Evolutionary conservation across 2,888 invertebrate species (phyloP).

Genomic region (Chalcosyrphus nemorum): DNA sequence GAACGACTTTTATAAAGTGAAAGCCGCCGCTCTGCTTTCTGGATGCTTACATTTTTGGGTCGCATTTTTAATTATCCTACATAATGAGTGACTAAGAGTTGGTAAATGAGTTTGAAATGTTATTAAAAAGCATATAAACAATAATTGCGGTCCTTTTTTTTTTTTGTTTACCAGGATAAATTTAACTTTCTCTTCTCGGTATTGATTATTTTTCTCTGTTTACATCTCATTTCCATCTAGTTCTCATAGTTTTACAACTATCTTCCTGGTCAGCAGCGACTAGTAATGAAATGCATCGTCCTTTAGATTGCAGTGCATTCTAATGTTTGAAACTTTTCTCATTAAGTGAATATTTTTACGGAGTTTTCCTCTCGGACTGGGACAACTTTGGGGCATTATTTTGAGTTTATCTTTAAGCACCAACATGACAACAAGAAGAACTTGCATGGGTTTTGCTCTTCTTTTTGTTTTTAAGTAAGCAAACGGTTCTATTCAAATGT

Average conservation of each 20-base stretch:
- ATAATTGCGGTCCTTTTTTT: constrained; percentile 19
- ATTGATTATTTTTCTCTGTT: constrained; percentile 4
- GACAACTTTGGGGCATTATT: neutral
- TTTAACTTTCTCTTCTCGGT: constrained; percentile 5
- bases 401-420: constrained; percentile 7
- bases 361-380: neutral
- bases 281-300: neutral
- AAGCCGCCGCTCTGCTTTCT: constrained; percentile 2
- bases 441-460: too few species aligned
- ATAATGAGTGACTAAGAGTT: constrained; percentile 47
- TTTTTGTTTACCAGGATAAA: neutral
- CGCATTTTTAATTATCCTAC: constrained; percentile 63
- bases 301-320: neutral
- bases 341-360: constrained; percentile 40
- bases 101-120: constrained; percentile 53
- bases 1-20: constrained; percentile 20
- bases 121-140: constrained; percentile 56
- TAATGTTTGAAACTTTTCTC: constrained; percentile 42
- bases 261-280: too few species aligned
- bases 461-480: too few species aligned
- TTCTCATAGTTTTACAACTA: neutral
- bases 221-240: neutral
- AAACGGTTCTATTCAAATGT: neutral
- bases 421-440: too few species aligned
- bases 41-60: constrained; percentile 59